Conservation (phyloP, 2,888 invertebrate genomes). For the Ceramica pisi region DNA sequence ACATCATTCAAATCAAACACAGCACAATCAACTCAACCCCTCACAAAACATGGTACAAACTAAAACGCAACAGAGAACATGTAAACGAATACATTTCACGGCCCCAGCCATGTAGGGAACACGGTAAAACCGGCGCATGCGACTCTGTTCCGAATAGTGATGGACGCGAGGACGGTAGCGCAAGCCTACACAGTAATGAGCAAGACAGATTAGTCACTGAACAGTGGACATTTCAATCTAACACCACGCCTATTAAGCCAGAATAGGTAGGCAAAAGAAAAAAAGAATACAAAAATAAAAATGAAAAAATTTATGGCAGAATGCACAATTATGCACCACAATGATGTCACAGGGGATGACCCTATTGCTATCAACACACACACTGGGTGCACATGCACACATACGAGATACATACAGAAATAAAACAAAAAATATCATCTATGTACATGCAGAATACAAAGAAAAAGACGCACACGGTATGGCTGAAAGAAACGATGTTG, state of each 20-base stretch:
- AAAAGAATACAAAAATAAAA: too few relatives aligned
- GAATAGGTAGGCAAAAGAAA: too few relatives aligned
- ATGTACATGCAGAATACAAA: too few relatives aligned
- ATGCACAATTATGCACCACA: too few relatives aligned
- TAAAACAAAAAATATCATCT: too few relatives aligned
- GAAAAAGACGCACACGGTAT: too few relatives aligned
- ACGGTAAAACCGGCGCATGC: conserved; percentile 71
- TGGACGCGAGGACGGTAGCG: conserved; percentile 27
- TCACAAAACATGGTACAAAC: conserved; percentile 14
- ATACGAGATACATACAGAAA: too few relatives aligned
- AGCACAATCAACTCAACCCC: not conserved
- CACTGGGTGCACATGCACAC: too few relatives aligned
- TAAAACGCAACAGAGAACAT: conserved; percentile 49
- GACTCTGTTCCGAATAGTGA: conserved; percentile 63
- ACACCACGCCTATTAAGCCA: not conserved
- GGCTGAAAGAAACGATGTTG: too few relatives aligned
- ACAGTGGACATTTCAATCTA: not conserved
- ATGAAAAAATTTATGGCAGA: too few relatives aligned
- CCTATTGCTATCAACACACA: too few relatives aligned
- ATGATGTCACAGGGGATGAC: too few relatives aligned
- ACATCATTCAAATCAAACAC: not conserved
- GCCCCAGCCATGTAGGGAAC: conserved; percentile 72
- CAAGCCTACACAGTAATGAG: conserved; percentile 35
- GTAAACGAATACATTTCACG: conserved; percentile 71
- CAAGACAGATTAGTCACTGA: conserved; percentile 12